Evolutionary conservation across 2,113 vertebrate genomes (phyloP).

Genomic region (Anser brachyrhynchus): DNA sequence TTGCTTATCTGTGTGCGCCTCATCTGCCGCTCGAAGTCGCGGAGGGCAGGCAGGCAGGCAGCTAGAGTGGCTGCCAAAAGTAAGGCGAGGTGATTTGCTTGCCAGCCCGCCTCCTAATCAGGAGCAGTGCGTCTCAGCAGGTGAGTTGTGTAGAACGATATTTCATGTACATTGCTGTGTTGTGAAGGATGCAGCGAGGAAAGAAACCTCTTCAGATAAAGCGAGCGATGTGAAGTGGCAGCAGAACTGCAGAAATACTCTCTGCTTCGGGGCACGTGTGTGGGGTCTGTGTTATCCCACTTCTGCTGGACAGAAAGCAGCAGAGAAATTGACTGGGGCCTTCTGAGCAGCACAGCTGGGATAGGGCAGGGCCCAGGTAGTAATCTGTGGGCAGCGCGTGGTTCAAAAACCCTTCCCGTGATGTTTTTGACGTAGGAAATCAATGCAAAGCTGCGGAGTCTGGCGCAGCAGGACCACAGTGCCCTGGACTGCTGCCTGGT

Average conservation of each 20-base stretch:
- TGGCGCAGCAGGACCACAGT: constrained; percentile 81
- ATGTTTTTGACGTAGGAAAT: constrained; percentile 78
- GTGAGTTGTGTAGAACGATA: accelerated
- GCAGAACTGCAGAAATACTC: background rate
- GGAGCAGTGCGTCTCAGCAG: accelerated
- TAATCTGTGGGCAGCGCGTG: accelerated
- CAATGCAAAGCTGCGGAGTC: constrained; percentile 68
- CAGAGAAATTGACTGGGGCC: accelerated
- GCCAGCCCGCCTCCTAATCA: background rate
- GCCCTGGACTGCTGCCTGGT: constrained; percentile 89
- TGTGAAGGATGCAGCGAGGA: background rate
- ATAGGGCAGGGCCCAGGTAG: background rate
- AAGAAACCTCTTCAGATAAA: background rate
- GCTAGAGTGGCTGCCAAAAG: accelerated
- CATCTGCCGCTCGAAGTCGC: background rate
- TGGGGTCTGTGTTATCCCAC: accelerated
- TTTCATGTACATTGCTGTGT: background rate
- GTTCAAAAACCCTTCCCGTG: accelerated
- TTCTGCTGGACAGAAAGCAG: background rate
- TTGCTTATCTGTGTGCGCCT: background rate
- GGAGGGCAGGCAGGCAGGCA: accelerated
- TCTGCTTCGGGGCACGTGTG: background rate
- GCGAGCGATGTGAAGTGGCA: background rate
- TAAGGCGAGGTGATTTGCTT: background rate
- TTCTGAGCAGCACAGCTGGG: accelerated